Conservation (phyloP, 2,888 invertebrate genomes). For the Campoplex nolae region DNA sequence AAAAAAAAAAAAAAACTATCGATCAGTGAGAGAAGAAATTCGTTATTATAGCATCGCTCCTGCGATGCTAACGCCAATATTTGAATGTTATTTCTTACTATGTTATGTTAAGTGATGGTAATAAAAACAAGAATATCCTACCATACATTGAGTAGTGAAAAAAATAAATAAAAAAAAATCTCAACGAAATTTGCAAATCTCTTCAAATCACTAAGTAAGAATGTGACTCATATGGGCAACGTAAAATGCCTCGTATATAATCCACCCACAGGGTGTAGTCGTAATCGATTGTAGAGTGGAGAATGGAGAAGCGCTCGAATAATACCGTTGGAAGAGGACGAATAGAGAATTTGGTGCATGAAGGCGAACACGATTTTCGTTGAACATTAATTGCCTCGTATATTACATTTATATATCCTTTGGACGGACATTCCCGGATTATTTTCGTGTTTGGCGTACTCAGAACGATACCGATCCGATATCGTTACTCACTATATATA, state of each 20-base stretch:
- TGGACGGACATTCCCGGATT: constrained; percentile 60
- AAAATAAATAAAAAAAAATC: neutral
- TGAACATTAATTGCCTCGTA: constrained; percentile 72
- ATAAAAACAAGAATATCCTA: too few species aligned
- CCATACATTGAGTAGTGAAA: neutral
- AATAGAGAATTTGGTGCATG: constrained; percentile 49
- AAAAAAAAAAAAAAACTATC: neutral
- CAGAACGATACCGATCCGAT: constrained; percentile 62
- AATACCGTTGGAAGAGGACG: constrained; percentile 47
- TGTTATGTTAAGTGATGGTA: too few species aligned
- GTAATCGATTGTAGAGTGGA: constrained; percentile 40
- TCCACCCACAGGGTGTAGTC: constrained; percentile 14
- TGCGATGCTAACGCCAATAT: too few species aligned
- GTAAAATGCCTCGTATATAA: constrained; percentile 13
- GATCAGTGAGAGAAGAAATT: too few species aligned
- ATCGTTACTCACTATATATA: constrained; percentile 62
- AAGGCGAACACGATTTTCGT: constrained; percentile 68
- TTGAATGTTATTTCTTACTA: too few species aligned
- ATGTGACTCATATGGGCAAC: neutral
- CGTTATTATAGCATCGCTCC: too few species aligned
- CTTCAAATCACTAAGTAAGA: neutral
- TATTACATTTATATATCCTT: constrained; percentile 72
- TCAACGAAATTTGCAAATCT: neutral
- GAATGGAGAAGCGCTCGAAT: constrained; percentile 27
- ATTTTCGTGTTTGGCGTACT: constrained; percentile 65